Conservation (phyloP, 2,113 vertebrate genomes). For the Fregetta grallaria region DNA sequence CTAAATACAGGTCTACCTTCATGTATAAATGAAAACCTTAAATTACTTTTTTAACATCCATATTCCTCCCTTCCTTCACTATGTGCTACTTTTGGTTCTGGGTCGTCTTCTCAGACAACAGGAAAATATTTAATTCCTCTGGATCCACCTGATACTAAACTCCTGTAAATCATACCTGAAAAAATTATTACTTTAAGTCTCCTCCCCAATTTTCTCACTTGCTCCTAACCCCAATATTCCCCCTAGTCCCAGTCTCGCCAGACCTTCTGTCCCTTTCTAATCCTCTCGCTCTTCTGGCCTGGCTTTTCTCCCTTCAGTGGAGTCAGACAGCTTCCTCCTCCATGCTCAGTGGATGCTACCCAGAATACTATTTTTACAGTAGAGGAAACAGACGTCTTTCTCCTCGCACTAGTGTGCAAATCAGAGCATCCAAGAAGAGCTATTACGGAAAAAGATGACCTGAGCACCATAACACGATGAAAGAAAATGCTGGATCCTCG, state of each 20-base stretch:
- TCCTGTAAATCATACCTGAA: background rate
- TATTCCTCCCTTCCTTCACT: background rate
- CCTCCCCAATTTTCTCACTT: background rate
- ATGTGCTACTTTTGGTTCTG: background rate
- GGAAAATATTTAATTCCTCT: background rate
- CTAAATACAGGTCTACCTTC: background rate
- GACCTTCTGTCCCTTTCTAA: background rate
- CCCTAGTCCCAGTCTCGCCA: background rate
- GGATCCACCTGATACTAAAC: background rate
- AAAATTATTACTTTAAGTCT: background rate
- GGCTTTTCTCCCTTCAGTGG: background rate
- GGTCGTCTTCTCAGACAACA: background rate
- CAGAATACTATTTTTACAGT: background rate
- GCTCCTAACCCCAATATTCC: background rate
- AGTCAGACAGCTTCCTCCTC: background rate
- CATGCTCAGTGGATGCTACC: background rate
- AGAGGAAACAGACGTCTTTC: background rate
- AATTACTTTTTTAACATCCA: background rate
- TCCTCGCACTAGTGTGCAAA: background rate
- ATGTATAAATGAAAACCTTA: background rate
- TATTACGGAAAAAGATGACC: background rate
- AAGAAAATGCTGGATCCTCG: background rate
- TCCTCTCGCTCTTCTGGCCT: background rate
- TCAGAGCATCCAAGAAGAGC: background rate
- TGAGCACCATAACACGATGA: background rate